A percentile compares a stretch with the other conserved stretches of the same genome.
These are phyloP conservation scores for Chondrilla cf. caribensis DNA, from an alignment of 37 sponge, comb jelly and placozoan genomes.

Conservation along the genomic window DNA sequence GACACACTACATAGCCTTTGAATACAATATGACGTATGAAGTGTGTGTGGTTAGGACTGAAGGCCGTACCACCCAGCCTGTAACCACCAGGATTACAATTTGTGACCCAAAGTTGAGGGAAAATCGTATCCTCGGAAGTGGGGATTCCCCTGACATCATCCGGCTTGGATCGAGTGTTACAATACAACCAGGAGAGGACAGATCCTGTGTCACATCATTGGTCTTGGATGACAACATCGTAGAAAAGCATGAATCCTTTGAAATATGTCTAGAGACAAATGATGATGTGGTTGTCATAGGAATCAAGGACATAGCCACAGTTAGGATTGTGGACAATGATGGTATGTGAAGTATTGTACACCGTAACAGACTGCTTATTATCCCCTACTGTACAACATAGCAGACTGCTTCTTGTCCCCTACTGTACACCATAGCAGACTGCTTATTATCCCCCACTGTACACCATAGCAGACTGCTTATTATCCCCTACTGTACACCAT, in stretches of 20 bases:
- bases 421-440: too few relatives aligned
- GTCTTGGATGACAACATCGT: neutral
- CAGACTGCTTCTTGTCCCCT: too few relatives aligned
- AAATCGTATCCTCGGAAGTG: too few relatives aligned
- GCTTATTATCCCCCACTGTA: too few relatives aligned
- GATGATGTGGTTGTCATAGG: neutral
- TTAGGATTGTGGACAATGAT: neutral
- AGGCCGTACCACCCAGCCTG: neutral
- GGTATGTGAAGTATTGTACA: neutral
- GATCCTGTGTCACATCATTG: neutral
- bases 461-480: too few relatives aligned
- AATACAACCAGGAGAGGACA: neutral
- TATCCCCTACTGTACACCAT: too few relatives aligned
- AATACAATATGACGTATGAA: neutral
- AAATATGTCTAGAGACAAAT: neutral
- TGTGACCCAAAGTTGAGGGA: too few relatives aligned
- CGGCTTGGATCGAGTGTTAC: neutral
- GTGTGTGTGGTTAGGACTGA: constrained; percentile 4
- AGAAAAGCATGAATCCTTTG: neutral
- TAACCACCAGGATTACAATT: neutral
- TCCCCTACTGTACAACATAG: too few relatives aligned
- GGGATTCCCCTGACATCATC: constrained; percentile 3
- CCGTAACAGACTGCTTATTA: too few relatives aligned
- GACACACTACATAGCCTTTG: neutral
- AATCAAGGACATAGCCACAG: neutral